These are phyloP conservation scores for Gastrophysa polygoni DNA, from an alignment of 2,888 invertebrate species.

Conservation along the genomic window DNA sequence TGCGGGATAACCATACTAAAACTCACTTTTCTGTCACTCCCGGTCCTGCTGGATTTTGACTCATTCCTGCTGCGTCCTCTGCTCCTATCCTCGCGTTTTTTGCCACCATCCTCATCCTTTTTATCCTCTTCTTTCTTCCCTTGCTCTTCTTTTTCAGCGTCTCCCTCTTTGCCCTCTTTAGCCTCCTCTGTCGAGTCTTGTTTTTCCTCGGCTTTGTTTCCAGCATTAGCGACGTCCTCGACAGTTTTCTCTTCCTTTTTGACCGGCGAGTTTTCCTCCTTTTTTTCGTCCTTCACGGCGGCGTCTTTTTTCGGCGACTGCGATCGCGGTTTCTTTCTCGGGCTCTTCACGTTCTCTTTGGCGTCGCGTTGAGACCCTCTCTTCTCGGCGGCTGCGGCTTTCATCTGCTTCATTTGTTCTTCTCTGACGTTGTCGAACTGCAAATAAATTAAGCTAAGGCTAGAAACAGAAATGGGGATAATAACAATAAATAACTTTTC, in stretches of 20 bases:
- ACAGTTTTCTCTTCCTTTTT: slow-evolving; percentile 1
- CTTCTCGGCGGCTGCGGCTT: slow-evolving; percentile 30
- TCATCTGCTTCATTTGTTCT: slow-evolving; percentile 52
- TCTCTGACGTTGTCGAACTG: slow-evolving; percentile 51
- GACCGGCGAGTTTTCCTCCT: not conserved
- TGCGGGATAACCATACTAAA: too few relatives aligned
- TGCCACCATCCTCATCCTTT: slow-evolving; percentile 35
- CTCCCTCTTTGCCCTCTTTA: slow-evolving; percentile 17
- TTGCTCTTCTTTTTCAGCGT: slow-evolving; percentile 29
- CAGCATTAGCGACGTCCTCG: not conserved
- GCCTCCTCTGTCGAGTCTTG: slow-evolving; percentile 22
- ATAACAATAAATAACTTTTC: too few relatives aligned
- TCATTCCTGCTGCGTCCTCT: slow-evolving; percentile 19
- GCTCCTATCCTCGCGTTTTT: slow-evolving; percentile 33
- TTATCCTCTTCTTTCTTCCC: slow-evolving; percentile 40
- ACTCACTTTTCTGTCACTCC: slow-evolving; percentile 17
- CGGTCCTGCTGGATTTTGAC: slow-evolving; percentile 1
- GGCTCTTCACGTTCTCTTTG: slow-evolving; percentile 3
- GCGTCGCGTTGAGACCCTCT: slow-evolving; percentile 19
- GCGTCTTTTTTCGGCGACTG: slow-evolving; percentile 18
- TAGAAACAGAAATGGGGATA: too few relatives aligned
- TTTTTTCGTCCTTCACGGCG: slow-evolving; percentile 14
- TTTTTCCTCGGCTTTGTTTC: slow-evolving; percentile 7
- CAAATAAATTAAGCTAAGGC: slow-evolving; percentile 37
- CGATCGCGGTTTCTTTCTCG: slow-evolving; percentile 17